A percentile compares a stretch with the other conserved stretches of the same genome.
phyloP scores from a whole-genome alignment of 2,797 vertebrate species.

The Sparus aurata region DNA sequence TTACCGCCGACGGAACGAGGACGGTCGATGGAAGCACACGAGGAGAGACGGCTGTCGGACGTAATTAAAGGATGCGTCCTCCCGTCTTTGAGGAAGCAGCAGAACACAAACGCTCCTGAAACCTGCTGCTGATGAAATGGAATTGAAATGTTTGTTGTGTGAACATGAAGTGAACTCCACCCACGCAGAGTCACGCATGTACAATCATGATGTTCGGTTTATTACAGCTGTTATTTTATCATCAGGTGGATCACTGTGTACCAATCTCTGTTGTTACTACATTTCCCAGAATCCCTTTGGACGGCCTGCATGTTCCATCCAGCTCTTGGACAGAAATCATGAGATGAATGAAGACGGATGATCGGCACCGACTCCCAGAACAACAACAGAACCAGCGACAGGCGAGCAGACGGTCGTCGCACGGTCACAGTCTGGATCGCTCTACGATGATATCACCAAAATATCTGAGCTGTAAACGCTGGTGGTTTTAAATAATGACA shows the following conservation, averaged over 20 bases:
- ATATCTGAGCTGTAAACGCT: too few relatives aligned
- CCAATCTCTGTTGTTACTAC: background rate
- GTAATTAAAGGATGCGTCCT: conserved; percentile 20
- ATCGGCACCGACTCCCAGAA: too few relatives aligned
- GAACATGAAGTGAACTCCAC: background rate
- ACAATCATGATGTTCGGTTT: background rate
- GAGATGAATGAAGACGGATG: too few relatives aligned
- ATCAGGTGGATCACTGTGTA: background rate
- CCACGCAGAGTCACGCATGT: background rate
- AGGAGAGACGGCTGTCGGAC: conserved; percentile 6
- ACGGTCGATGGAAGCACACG: background rate
- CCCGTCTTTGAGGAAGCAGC: conserved; percentile 9
- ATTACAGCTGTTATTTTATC: background rate
- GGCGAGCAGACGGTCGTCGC: too few relatives aligned
- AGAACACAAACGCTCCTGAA: background rate
- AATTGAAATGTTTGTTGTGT: background rate
- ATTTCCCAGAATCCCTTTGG: conserved; percentile 13
- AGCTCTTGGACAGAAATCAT: background rate
- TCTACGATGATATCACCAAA: too few relatives aligned
- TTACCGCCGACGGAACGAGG: conserved; percentile 32
- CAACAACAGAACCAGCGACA: too few relatives aligned
- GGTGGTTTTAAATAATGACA: too few relatives aligned
- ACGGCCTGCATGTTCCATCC: background rate
- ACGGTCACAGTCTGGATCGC: too few relatives aligned
- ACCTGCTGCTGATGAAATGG: background rate